Percentiles rank a stretch among this genome's conserved stretches.
These are phyloP conservation scores for Andinoacara biseriatus DNA, from an alignment of 2,113 vertebrate genomes.

Conservation along the genomic window DNA sequence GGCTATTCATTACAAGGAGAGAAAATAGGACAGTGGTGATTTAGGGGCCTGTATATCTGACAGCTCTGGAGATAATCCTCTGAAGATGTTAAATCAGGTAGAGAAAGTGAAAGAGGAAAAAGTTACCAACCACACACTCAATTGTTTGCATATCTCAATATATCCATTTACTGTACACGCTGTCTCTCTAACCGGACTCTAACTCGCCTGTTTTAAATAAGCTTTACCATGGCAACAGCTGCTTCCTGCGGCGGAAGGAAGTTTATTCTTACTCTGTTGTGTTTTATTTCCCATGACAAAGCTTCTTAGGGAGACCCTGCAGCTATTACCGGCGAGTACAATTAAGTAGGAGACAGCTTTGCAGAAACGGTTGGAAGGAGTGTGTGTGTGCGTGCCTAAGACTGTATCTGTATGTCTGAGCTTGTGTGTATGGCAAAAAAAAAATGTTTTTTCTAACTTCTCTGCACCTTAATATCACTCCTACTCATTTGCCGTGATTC, in stretches of 20 bases:
- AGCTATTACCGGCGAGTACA: constrained; percentile 56
- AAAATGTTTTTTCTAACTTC: neutral
- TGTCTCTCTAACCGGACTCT: neutral
- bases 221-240: constrained; percentile 56
- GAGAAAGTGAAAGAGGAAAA: constrained; percentile 8
- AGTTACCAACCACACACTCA: neutral
- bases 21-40: constrained; percentile 52
- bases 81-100: constrained; percentile 30
- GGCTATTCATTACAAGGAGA: constrained; percentile 60
- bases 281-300: constrained; percentile 72
- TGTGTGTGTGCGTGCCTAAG: neutral
- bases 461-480: neutral
- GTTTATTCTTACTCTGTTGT: constrained; percentile 64
- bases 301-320: constrained; percentile 46
- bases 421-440: neutral
- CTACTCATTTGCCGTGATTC: neutral
- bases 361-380: constrained; percentile 35
- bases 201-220: constrained; percentile 43
- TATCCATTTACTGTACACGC: constrained; percentile 8
- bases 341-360: constrained; percentile 51
- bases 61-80: constrained; percentile 47
- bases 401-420: neutral
- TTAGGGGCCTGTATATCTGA: constrained; percentile 24
- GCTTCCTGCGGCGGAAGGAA: constrained; percentile 64
- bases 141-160: neutral